A percentile compares a stretch with the other conserved stretches of the same genome.
Conservation (phyloP, 1,140 invertebrate species). For the Samia ricini region DNA sequence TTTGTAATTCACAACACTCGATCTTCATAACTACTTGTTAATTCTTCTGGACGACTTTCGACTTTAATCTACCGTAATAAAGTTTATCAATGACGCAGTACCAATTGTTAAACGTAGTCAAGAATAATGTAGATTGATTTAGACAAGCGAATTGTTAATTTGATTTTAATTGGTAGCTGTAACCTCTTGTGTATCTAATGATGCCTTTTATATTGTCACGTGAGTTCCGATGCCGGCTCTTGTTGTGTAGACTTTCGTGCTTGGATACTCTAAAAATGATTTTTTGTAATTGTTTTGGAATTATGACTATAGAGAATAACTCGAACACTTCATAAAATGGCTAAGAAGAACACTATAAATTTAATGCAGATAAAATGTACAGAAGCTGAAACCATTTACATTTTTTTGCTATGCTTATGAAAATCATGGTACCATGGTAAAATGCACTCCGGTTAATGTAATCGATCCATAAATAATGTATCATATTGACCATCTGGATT, state of each 20-base stretch:
- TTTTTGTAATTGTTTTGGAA: too few relatives aligned
- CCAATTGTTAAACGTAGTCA: background rate
- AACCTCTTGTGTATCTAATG: slow-evolving; percentile 33
- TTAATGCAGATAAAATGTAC: too few relatives aligned
- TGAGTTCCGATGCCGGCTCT: background rate
- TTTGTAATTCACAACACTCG: slow-evolving; percentile 49
- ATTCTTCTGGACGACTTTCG: background rate
- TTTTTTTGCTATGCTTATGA: too few relatives aligned
- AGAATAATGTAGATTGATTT: slow-evolving; percentile 28
- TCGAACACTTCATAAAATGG: too few relatives aligned
- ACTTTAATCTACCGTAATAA: background rate
- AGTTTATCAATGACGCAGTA: background rate
- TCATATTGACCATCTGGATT: too few relatives aligned
- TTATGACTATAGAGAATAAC: too few relatives aligned
- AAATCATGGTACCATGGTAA: too few relatives aligned
- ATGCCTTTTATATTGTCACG: slow-evolving; percentile 9
- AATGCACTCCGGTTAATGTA: too few relatives aligned
- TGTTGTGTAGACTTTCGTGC: slow-evolving; percentile 4
- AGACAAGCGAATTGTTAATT: slow-evolving; percentile 51
- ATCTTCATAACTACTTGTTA: slow-evolving; percentile 47
- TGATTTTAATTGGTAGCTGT: slow-evolving; percentile 51
- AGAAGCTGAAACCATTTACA: too few relatives aligned
- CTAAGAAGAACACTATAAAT: too few relatives aligned
- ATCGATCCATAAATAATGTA: too few relatives aligned
- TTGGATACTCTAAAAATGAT: background rate